Base-by-base conservation (phyloP, 2,113 vertebrate genomes). In the Pygoscelis adeliae region DNA sequence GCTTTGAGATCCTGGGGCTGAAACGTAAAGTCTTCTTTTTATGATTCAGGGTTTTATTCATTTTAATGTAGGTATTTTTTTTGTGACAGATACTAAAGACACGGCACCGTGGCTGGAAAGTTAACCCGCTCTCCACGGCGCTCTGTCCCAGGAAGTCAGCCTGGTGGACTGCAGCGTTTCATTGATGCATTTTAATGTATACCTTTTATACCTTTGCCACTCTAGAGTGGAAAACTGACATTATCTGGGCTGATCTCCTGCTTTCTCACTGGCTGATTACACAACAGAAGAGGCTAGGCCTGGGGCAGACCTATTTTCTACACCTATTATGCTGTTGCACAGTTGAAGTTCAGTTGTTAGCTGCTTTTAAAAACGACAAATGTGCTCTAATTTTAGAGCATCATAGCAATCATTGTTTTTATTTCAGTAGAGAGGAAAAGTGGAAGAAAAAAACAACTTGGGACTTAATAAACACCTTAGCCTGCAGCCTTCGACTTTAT, bases 391-490 rank as follows among this genome's bases (percentile, higher is more conserved):
- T 98, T 98, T 98, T 95, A 97, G 87, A 97, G 82, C 97, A 94
- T 97, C 93, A 63, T 40, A 71, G 96, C 95, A 96, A 97, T 98
- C 97, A 98, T 98, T 98, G 98, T 97, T 98, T 98, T 98, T 98
- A 98, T 98, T 98, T 98, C 96, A 34, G 91, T 30, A 89, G 96
- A 93, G 94, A 97, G 90, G 80, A 96, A 97, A 97, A 98, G 95
- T 94, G 65, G 85, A 96, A 91, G 67, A 46, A 96, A 97, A 95
- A 98, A 98, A 86, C 97, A 98, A 98, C 98, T 98, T 98, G 98
- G 97, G 96, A 98, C 98, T 98, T 98, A 98, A 98, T 98, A 98
- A 98, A 98, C 95, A 95, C 95, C 97, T 98, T 98, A 97, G 98
- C 98, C 98, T 94, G 97, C 93, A 98, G 98, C 98, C 97, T 97